Evolutionary conservation across 2,113 vertebrate species (phyloP), one percentile per base, ranked within the genome.

Genomic region (Hyaena hyaena): DNA sequence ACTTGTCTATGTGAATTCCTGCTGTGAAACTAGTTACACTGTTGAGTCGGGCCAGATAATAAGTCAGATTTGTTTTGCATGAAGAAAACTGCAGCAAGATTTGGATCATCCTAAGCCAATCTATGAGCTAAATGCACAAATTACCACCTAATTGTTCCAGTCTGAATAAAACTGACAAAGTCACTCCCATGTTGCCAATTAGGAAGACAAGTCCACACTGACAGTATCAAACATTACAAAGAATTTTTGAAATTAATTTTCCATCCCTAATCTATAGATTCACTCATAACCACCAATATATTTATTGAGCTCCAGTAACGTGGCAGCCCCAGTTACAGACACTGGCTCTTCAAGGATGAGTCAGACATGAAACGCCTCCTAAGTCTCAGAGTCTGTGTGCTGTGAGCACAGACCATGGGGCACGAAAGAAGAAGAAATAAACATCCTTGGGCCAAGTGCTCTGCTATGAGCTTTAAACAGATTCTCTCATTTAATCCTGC

Each of bases 61-160:
- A 95, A 93, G 93, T 96, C 95, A 93, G n/a, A 95, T 90, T 92
- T 97, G 65, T 96, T 96, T 93, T 74, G 80, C 83, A 77, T 82
- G 71, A 96, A 97, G 58, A 93, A 96, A 88, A 92, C 80, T 90
- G 65, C 84, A 74, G 71, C 84, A 96, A 50, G 92, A 43, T 93
- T 97, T 74, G 63, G 61, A 80, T 87, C 71, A 83, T 90, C 80
- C 69, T 87, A 77, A 92, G 7, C 83, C 90, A 93, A 39, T 50
- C 80, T 92, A 7, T 71, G 79, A 96, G 89, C 82, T 94, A 96
- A 94, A 90, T 65, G 71, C 55, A 83, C 93, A 89, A 71, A 97
- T 97, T 96, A 96, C 69, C 53, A 85, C 66, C 61, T 90, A 94
- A 71, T 92, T 88, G 53, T 90, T 97, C 63, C 48, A 81, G 66